phyloP scores from a whole-genome alignment of 2,888 invertebrate genomes.

The Aporophyla lueneburgensis region DNA sequence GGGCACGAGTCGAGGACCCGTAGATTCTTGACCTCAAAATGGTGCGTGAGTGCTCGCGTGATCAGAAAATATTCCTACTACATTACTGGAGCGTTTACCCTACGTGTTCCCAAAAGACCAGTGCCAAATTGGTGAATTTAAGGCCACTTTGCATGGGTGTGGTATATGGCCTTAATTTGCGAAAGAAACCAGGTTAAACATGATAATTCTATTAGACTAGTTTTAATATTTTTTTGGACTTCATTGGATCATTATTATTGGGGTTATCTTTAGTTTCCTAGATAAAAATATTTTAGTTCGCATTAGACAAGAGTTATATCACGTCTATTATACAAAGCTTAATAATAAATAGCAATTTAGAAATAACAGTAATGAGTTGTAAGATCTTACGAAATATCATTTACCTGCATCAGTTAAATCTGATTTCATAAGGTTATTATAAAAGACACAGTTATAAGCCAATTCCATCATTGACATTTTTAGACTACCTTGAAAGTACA shows the following conservation, averaged over 20 bases:
- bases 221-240: not conserved
- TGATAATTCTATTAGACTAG: constrained; percentile 1
- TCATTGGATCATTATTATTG: not conserved
- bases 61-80: constrained; percentile 68
- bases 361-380: too few relatives aligned
- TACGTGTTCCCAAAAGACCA: constrained; percentile 53
- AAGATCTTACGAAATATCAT: not conserved
- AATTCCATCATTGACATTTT: constrained; percentile 11
- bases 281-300: not conserved
- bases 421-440: not conserved
- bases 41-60: constrained; percentile 71
- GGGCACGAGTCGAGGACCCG: constrained; percentile 85
- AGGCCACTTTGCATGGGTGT: constrained; percentile 24
- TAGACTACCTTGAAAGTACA: constrained; percentile 35
- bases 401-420: not conserved
- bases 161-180: constrained; percentile 31
- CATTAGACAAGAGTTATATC: too few relatives aligned
- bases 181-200: constrained; percentile 26
- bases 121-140: constrained; percentile 36
- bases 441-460: constrained; percentile 4
- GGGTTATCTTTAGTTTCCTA: constrained; percentile 11
- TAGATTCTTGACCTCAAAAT: constrained; percentile 86
- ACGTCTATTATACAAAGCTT: not conserved
- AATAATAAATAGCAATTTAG: not conserved
- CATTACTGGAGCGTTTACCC: constrained; percentile 73